A percentile compares a stretch with the other conserved stretches of the same genome.
phyloP scores from a whole-genome alignment of 2,113 vertebrate genomes.

The Indicator maculatus region DNA sequence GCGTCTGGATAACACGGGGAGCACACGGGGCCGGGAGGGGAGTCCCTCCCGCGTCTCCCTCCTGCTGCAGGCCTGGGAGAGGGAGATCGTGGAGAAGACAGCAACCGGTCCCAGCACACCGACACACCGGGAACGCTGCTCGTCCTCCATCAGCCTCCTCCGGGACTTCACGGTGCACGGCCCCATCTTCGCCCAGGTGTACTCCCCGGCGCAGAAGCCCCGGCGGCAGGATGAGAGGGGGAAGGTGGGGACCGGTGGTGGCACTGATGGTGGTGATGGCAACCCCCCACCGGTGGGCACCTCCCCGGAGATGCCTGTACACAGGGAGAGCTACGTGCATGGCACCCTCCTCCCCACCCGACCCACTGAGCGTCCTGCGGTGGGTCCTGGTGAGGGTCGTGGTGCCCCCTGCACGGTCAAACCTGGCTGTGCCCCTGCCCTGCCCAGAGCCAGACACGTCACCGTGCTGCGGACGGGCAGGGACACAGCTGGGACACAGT shows the following conservation, averaged over 20 bases:
- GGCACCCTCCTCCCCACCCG: neutral
- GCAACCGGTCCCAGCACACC: neutral
- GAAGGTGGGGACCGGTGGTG: neutral
- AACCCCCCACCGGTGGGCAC: rapidly evolving
- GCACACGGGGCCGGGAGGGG: neutral
- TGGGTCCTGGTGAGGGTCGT: neutral
- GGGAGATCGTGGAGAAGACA: slow-evolving; percentile 36
- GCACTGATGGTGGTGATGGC: rapidly evolving
- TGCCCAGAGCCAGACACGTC: neutral
- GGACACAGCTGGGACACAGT: neutral
- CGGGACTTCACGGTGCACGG: slow-evolving; percentile 61
- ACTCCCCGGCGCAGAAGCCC: slow-evolving; percentile 38
- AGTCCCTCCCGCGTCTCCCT: slow-evolving; percentile 62
- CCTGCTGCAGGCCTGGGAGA: slow-evolving; percentile 68
- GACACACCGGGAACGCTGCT: neutral
- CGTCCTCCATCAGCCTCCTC: neutral
- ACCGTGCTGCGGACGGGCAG: slow-evolving; percentile 31
- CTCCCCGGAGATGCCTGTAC: neutral
- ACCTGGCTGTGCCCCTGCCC: neutral
- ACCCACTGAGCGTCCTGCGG: neutral
- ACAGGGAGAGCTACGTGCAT: slow-evolving; percentile 35
- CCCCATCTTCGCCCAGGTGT: slow-evolving; percentile 77
- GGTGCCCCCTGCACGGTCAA: rapidly evolving
- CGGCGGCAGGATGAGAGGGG: slow-evolving; percentile 44
- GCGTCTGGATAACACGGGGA: neutral